Evolutionary conservation across 1,140 invertebrate genomes (phyloP).

Genomic region (Drosophila serrata): DNA sequence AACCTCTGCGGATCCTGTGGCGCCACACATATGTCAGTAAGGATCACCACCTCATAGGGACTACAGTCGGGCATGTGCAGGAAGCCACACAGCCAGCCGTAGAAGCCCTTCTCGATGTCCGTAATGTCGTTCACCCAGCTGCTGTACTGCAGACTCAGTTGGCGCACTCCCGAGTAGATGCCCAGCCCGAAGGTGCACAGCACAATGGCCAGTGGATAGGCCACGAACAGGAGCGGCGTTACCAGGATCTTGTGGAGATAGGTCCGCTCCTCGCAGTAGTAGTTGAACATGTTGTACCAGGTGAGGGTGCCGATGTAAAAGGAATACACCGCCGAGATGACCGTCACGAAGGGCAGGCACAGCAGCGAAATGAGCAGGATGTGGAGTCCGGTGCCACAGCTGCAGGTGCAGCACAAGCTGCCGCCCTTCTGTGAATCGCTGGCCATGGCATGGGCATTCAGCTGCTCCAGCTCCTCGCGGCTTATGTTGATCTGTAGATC

Average conservation of each 20-base stretch:
- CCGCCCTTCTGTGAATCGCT: constrained; percentile 87
- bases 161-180: constrained; percentile 89
- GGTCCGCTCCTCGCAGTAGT: constrained; percentile 90
- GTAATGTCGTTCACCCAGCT: constrained; percentile 90
- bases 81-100: constrained; percentile 91
- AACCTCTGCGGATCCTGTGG: constrained; percentile 74
- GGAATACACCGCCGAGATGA: constrained; percentile 88
- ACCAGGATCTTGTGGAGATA: constrained; percentile 88
- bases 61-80: constrained; percentile 89
- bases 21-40: constrained; percentile 79
- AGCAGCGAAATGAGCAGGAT: constrained; percentile 89
- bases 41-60: constrained; percentile 80
- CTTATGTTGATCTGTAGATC: constrained; percentile 91
- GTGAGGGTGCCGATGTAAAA: constrained; percentile 92
- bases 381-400: constrained; percentile 88
- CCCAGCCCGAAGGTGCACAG: constrained; percentile 89
- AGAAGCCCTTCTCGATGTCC: constrained; percentile 93
- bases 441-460: constrained; percentile 88
- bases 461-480: constrained; percentile 88
- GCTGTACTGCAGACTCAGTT: constrained; percentile 89
- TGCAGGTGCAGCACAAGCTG: constrained; percentile 87
- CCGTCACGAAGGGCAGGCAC: constrained; percentile 89
- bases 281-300: constrained; percentile 92
- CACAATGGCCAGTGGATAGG: constrained; percentile 90
- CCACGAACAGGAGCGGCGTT: constrained; percentile 89